phyloP scores from a whole-genome alignment of 2,888 invertebrate species.

The Amaurobius ferox region DNA sequence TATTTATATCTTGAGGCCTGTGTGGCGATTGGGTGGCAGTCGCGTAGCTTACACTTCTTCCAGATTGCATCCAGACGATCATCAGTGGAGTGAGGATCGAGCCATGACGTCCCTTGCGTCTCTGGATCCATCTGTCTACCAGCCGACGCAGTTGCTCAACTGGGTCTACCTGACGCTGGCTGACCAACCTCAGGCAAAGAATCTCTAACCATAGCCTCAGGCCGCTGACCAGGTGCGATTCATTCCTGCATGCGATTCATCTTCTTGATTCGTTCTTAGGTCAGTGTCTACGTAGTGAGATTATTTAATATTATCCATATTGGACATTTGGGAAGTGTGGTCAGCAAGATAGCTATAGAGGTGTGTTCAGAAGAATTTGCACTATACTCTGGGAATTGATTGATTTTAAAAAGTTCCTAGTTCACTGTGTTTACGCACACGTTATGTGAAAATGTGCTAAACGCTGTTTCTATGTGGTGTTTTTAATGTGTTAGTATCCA shows the following conservation, averaged over 20 bases:
- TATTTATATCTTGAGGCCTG: slow-evolving; percentile 53
- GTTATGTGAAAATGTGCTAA: no score
- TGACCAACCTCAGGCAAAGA: slow-evolving; percentile 77
- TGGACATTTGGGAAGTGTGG: neutral
- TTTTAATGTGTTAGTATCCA: no score
- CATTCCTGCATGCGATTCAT: slow-evolving; percentile 30
- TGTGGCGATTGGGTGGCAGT: slow-evolving; percentile 33
- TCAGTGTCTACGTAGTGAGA: slow-evolving; percentile 8
- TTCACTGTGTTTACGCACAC: no score
- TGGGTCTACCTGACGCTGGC: slow-evolving; percentile 80
- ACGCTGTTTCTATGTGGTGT: no score
- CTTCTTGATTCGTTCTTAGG: slow-evolving; percentile 26
- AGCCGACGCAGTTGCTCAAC: slow-evolving; percentile 80
- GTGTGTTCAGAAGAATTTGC: no score
- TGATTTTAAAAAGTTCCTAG: no score
- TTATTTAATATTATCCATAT: neutral
- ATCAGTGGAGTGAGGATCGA: slow-evolving; percentile 3
- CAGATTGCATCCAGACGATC: neutral
- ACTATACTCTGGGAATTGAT: no score
- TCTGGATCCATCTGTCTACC: slow-evolving; percentile 76
- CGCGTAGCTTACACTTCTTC: slow-evolving; percentile 31
- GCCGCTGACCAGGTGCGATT: slow-evolving; percentile 59
- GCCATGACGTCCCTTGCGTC: slow-evolving; percentile 76
- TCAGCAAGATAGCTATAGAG: no score
- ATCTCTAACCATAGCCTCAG: no score